These are phyloP conservation scores for Syngnathus rostellatus DNA, from an alignment of 2,797 vertebrate genomes.

Conservation along the genomic window DNA sequence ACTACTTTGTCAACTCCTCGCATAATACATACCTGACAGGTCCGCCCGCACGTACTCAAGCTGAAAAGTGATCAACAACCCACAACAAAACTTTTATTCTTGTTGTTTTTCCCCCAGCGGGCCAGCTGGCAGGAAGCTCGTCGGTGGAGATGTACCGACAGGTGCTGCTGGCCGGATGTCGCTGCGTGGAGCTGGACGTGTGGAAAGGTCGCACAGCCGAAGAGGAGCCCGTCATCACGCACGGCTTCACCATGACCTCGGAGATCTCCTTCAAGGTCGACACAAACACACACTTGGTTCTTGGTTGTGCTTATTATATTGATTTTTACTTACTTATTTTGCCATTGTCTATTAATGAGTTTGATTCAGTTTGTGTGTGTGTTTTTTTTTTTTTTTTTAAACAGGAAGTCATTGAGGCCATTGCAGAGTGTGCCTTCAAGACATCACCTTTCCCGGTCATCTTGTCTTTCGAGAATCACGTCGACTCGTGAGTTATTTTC, in stretches of 20 bases:
- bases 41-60: constrained; percentile 32
- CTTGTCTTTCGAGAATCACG: constrained; percentile 96
- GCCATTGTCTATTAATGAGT: too few species aligned
- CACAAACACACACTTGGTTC: neutral
- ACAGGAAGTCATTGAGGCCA: constrained; percentile 96
- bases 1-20: constrained; percentile 98
- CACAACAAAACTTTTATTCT: too few species aligned
- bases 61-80: too few species aligned
- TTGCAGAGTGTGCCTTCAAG: constrained; percentile 96
- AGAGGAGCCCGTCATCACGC: constrained; percentile 96
- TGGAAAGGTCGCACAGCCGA: constrained; percentile 96
- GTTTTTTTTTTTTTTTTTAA: neutral
- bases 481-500: constrained; percentile 85
- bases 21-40: constrained; percentile 99
- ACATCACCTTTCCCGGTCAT: constrained; percentile 92
- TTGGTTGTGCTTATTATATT: too few species aligned
- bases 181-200: constrained; percentile 95
- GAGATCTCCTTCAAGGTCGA: constrained; percentile 75
- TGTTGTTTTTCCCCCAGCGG: constrained; percentile 65
- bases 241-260: constrained; percentile 98
- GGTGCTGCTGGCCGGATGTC: constrained; percentile 91
- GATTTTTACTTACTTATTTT: too few species aligned
- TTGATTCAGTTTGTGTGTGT: too few species aligned
- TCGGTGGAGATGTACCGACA: constrained; percentile 98
- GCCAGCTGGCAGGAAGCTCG: constrained; percentile 95